Evolutionary conservation across 2,113 vertebrate genomes (phyloP), one percentile per base, ranked within the genome.

Genomic region (Leptocoma aspasia): DNA sequence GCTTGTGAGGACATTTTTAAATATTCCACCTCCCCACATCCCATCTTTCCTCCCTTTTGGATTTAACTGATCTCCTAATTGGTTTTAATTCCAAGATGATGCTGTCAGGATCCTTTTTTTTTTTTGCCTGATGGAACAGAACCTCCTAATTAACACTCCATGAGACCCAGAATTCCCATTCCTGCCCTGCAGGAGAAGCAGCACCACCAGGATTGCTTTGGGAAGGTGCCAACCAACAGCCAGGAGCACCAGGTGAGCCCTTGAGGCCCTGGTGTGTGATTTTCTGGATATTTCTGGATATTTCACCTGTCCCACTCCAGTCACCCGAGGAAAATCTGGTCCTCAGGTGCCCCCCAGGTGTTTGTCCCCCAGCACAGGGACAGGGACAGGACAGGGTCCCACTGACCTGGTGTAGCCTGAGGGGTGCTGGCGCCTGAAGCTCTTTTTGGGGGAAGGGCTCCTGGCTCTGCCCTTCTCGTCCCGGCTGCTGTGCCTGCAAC

Each of bases 371-470:
- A 37, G 45, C 14, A 28, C 52, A 54, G 52, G 39, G 17, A 44
- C 52, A 39, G 22, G 24, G 20, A 31, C 10, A 45, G 24, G 47
- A 37, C n/a, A 60, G 24, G 24, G 47, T 6, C 20, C 45, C 27
- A 35, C 98, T 95, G 94, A 99, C 99, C 98, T 99, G 20, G 20
- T 98, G 63, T 98, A 98, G 1, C 98, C 97, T 1, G 97, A 69
- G 22, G 68, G 57, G 9, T 98, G 97, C 64, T 97, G 98, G 66
- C 98, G 97, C 8, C 98, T 95, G 70, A 98, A 93, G 28, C 89
- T 97, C 41, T 86, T 98, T 52, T 97, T 97, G 6, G 97, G 98
- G 9, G 98, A 97, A 13, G 98, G 98, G 81, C 98, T 99, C 63
- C 95, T 92, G 5, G 75, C 94, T 94, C 94, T 97, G 5, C 71